Percentiles rank a stretch among this genome's conserved stretches.
These are phyloP conservation scores for Iguana delicatissima DNA, from an alignment of 2,797 vertebrate species.

Conservation along the genomic window DNA sequence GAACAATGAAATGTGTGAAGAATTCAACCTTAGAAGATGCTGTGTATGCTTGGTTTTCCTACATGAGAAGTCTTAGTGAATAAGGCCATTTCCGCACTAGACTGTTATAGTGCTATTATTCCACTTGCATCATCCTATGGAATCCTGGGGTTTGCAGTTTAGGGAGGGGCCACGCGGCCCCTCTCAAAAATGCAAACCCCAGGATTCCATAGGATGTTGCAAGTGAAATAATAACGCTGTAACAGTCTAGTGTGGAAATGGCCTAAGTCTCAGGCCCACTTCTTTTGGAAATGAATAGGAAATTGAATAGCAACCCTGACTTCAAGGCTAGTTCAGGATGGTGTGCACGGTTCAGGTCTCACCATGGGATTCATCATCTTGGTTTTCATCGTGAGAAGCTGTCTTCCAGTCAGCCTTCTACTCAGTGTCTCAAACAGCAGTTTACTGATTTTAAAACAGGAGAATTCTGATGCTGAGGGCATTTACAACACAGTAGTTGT, in stretches of 20 bases:
- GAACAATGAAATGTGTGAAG: constrained; percentile 31
- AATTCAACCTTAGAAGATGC: constrained; percentile 20
- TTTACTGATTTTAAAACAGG: constrained; percentile 25
- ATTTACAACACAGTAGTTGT: constrained; percentile 19
- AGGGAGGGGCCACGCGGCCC: no score
- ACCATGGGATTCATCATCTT: constrained; percentile 14
- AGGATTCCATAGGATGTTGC: no score
- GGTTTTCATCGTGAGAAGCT: constrained; percentile 15
- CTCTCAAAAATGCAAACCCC: no score
- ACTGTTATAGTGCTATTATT: no score
- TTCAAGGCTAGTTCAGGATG: constrained; percentile 24
- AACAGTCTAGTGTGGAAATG: no score
- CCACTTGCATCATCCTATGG: no score
- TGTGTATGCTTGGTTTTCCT: constrained; percentile 19
- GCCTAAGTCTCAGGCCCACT: neutral
- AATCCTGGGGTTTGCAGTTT: no score
- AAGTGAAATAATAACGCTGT: no score
- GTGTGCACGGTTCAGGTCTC: constrained; percentile 16
- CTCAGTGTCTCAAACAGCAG: constrained; percentile 19
- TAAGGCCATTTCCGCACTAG: neutral
- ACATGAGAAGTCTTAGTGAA: constrained; percentile 11
- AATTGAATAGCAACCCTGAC: constrained; percentile 32
- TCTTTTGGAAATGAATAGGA: constrained; percentile 38
- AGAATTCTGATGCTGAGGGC: constrained; percentile 17
- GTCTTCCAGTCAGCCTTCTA: neutral